Conservation (phyloP, 2,797 vertebrate species). For the Enteromius argenteus region DNA sequence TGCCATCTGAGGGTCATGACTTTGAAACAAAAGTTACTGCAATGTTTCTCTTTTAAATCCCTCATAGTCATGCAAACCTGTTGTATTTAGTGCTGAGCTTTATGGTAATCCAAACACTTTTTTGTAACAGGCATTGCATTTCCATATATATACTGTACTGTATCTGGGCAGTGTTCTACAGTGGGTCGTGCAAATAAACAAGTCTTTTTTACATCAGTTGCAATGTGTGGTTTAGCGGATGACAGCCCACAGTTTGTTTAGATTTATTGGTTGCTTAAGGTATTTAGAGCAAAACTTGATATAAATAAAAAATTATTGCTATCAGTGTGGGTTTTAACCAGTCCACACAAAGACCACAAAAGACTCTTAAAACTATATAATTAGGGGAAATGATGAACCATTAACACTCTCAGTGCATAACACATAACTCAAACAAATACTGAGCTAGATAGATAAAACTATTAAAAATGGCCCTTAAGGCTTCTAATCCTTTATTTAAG, state of each 20-base stretch:
- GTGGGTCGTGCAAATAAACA: not conserved
- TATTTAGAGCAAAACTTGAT: not conserved
- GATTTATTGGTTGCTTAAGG: not conserved
- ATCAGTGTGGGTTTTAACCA: not conserved
- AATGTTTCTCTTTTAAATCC: conserved; percentile 5
- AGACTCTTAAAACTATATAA: not conserved
- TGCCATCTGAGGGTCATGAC: not conserved
- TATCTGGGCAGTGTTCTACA: not conserved
- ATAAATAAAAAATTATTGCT: not conserved
- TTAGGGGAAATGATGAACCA: not conserved
- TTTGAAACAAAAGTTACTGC: conserved; percentile 15
- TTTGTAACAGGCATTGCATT: not conserved
- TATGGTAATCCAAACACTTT: not conserved
- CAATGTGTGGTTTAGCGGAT: not conserved
- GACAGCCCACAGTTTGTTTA: not conserved
- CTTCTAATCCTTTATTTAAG: no score
- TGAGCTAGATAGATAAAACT: not conserved
- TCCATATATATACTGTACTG: not conserved
- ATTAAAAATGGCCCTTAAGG: not conserved
- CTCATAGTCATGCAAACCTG: not conserved
- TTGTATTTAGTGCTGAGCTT: not conserved
- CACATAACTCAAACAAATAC: not conserved
- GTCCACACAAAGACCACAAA: not conserved
- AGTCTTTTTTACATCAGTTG: not conserved
- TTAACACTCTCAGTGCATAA: not conserved